Evolutionary conservation across 2,888 invertebrate species (phyloP).

Genomic region (Microctonus hyperodae): DNA sequence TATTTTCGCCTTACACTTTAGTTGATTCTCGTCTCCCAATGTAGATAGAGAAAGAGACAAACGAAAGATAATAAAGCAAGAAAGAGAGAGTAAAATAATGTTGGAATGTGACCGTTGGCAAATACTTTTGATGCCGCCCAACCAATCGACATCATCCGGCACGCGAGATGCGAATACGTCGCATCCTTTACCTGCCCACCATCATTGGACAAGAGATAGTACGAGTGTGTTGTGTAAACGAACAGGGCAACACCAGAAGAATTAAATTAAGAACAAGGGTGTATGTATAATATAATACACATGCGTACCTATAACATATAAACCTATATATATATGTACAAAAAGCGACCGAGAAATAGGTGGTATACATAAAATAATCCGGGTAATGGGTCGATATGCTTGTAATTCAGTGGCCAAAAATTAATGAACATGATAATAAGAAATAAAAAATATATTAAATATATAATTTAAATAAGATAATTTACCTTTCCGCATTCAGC

Average conservation of each 20-base stretch:
- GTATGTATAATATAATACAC: not conserved
- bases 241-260: not conserved
- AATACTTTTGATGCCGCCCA: conserved; percentile 43
- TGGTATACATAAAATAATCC: not conserved
- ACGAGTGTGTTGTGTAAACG: not conserved
- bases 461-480: not conserved
- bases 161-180: conserved; percentile 31
- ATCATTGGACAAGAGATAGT: conserved; percentile 1
- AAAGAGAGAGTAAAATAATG: conserved; percentile 9
- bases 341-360: conserved; percentile 8
- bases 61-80: not conserved
- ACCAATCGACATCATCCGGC: conserved; percentile 46
- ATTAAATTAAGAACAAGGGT: not conserved
- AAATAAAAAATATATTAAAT: not conserved
- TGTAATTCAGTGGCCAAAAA: conserved; percentile 1
- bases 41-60: too few relatives aligned
- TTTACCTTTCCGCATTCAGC: conserved; percentile 89
- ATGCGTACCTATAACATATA: too few relatives aligned
- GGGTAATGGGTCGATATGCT: conserved; percentile 29
- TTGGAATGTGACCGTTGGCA: conserved; percentile 22
- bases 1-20: too few relatives aligned
- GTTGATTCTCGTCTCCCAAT: too few relatives aligned
- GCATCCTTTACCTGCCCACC: conserved; percentile 4
- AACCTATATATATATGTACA: too few relatives aligned
- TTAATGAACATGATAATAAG: conserved; percentile 5